Evolutionary conservation across 2,888 invertebrate genomes (phyloP).

Genomic region (Carcina quercana): DNA sequence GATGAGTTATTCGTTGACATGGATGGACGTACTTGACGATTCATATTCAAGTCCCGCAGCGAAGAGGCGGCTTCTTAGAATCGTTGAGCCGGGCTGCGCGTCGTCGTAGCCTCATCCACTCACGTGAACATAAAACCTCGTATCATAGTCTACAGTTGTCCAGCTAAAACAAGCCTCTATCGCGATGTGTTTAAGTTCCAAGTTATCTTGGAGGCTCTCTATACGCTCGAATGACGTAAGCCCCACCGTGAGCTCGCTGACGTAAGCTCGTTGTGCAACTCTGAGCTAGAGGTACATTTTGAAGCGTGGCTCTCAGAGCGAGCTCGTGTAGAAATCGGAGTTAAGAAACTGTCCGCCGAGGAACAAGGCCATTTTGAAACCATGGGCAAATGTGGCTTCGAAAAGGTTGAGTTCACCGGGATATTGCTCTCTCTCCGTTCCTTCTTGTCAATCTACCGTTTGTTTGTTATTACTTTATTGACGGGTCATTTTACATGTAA

Average conservation of each 20-base stretch:
- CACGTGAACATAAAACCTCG: constrained; percentile 71
- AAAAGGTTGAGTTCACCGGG: too few species aligned
- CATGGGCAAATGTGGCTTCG: constrained; percentile 15
- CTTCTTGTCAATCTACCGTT: too few species aligned
- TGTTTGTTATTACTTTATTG: too few species aligned
- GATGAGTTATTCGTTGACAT: too few species aligned
- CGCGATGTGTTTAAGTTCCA: constrained; percentile 39
- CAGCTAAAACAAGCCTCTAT: constrained; percentile 37
- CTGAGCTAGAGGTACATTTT: constrained; percentile 65
- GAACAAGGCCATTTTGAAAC: constrained; percentile 53
- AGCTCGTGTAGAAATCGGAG: constrained; percentile 67
- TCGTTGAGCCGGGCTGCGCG: constrained; percentile 64
- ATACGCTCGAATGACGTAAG: constrained; percentile 69
- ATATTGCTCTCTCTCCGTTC: too few species aligned
- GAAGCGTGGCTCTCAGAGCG: constrained; percentile 64
- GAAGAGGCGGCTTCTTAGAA: constrained; percentile 69
- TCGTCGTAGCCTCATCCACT: constrained; percentile 71
- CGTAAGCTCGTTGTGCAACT: constrained; percentile 75
- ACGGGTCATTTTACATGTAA: too few species aligned
- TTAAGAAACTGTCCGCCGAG: constrained; percentile 57
- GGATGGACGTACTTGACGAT: constrained; percentile 50
- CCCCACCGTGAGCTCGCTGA: constrained; percentile 67
- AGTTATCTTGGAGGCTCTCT: constrained; percentile 39
- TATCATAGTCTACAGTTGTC: constrained; percentile 54
- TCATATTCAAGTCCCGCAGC: constrained; percentile 57